Base-by-base conservation (phyloP, 2,113 vertebrate genomes). In the Ptilorrhoa leucosticta region DNA sequence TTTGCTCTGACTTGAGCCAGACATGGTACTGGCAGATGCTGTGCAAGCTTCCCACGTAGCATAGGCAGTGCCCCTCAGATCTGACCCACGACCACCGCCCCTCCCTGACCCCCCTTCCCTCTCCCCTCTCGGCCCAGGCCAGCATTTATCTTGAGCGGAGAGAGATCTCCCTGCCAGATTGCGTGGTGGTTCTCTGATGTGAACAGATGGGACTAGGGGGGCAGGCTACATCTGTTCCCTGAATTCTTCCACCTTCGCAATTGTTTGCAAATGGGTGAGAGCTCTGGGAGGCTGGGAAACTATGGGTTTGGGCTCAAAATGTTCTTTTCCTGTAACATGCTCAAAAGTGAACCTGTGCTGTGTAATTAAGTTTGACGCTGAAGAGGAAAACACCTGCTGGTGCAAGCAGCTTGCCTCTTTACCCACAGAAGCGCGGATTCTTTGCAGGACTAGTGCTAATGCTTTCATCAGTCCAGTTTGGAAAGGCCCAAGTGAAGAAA, bases 231-330 rank as follows among this genome's bases (percentile, higher is more conserved):
- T 96, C 96, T 96, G 94, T 86, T 96, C 90, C 0, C 80, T 93
- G 92, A 96, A 92, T 97, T 90, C 94, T 94, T 96, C 96, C 93
- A 96, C 96, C 94, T 95, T 97, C 92, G n/a, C 96, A 96, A 95
- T 96, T 97, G 95, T 97, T 96, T 95, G 95, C 92, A 94, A 96
- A 95, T 93, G 93, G 93, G 78, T 72, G 91, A 90, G 90, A 95
- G 93, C 82, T 94, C 18, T 6, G 53, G 45, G 47, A 96, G 82
- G 78, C 87, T 94, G 85, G 65, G 66, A 82, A 91, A 39, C 83
- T 42, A 72, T 14, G 50, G 63, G 28, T 94, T 85, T 79, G 50
- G 58, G 71, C 93, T 96, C 45, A 89, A 76, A 93, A 72, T 70
- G 60, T 66, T 93, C 54, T 81, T 94, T 93, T 83, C 68, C 90